Evolutionary conservation across 2,888 invertebrate genomes (phyloP).

Genomic region (Chymomyza amoena): DNA sequence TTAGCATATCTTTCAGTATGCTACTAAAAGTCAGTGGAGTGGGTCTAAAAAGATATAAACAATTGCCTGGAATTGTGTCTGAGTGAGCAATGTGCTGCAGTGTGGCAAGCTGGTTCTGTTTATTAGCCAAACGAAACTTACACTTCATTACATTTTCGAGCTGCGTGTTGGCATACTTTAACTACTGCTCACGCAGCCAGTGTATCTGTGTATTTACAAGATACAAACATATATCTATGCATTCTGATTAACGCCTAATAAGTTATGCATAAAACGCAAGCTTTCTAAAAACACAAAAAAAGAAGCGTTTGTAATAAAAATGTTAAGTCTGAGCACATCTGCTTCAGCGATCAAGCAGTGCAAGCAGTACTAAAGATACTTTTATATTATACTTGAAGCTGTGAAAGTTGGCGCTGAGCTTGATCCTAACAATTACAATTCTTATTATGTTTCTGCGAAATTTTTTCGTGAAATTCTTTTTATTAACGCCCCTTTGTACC

Average conservation of each 20-base stretch:
- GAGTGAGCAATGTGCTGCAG: not conserved
- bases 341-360: conserved; percentile 6
- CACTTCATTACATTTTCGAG: conserved; percentile 5
- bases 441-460: conserved; percentile 48
- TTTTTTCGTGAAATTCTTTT: conserved; percentile 49
- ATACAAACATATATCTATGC: conserved; percentile 34
- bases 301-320: conserved; percentile 12
- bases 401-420: conserved; percentile 27
- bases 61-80: conserved; percentile 1
- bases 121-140: not conserved
- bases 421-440: conserved; percentile 35
- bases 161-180: conserved; percentile 6
- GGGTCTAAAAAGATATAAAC: not conserved
- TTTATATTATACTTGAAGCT: conserved; percentile 25
- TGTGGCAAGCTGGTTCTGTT: not conserved
- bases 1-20: conserved; percentile 1
- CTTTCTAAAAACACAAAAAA: conserved; percentile 54
- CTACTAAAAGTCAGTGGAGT: not conserved
- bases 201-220: not conserved
- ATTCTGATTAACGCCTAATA: conserved; percentile 70
- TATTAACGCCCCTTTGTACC: not conserved
- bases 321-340: conserved; percentile 30
- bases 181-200: not conserved
- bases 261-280: conserved; percentile 59
- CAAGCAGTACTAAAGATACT: conserved; percentile 13